Percentiles rank a stretch among this genome's conserved stretches.
Conservation (phyloP, 2,888 invertebrate genomes). For the Stictocephala bisonia region DNA sequence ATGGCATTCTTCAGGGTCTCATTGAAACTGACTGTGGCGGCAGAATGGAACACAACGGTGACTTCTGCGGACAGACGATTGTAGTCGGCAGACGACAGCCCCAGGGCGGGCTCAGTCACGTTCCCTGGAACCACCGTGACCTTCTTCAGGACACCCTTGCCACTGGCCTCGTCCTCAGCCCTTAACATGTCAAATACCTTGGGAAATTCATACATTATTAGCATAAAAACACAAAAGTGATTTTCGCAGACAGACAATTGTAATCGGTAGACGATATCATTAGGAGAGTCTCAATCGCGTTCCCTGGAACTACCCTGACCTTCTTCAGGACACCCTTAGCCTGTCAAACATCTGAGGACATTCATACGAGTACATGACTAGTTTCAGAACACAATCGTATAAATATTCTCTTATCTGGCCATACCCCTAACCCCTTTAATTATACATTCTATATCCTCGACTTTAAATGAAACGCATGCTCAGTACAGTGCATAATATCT, state of each 20-base stretch:
- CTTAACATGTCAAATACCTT: constrained; percentile 65
- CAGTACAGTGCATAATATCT: too few relatives aligned
- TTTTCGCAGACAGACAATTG: constrained; percentile 62
- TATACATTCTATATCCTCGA: too few relatives aligned
- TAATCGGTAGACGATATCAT: constrained; percentile 64
- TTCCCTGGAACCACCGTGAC: constrained; percentile 65
- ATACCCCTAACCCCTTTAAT: too few relatives aligned
- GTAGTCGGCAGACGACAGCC: constrained; percentile 63
- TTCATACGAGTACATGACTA: not conserved
- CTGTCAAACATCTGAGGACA: constrained; percentile 64
- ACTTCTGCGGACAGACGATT: constrained; percentile 62
- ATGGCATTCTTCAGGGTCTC: constrained; percentile 69
- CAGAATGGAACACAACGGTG: constrained; percentile 71
- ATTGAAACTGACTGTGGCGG: constrained; percentile 72
- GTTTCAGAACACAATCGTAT: not conserved
- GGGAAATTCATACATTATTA: constrained; percentile 48
- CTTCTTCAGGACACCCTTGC: constrained; percentile 63
- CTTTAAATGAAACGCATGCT: too few relatives aligned
- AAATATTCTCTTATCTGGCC: too few relatives aligned
- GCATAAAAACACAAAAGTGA: not conserved
- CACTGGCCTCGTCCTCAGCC: constrained; percentile 60
- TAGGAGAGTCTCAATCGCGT: constrained; percentile 63
- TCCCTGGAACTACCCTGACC: constrained; percentile 65
- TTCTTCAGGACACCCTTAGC: constrained; percentile 63
- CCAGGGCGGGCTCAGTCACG: constrained; percentile 63